These are phyloP conservation scores for Calidris pygmaea DNA, from an alignment of 2,113 vertebrate genomes.

Conservation along the genomic window DNA sequence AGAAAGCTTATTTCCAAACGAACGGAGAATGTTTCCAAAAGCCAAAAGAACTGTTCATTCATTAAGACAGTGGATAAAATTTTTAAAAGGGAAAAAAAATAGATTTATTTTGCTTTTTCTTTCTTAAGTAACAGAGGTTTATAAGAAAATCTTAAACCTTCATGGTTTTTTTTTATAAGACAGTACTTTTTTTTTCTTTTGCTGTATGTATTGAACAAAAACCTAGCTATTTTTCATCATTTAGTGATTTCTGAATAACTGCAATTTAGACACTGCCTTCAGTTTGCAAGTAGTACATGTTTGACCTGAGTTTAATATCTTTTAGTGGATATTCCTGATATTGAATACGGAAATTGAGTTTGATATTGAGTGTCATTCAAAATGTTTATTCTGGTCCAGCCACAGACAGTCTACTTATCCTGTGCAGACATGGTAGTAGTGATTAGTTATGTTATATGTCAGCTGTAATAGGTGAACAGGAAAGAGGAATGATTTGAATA, in stretches of 20 bases:
- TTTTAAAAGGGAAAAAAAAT: rapidly evolving
- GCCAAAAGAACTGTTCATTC: no score
- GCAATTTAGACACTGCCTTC: not conserved
- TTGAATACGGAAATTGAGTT: not conserved
- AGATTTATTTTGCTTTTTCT: not conserved
- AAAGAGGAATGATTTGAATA: not conserved
- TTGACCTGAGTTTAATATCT: not conserved
- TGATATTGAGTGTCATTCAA: not conserved
- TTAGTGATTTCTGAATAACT: not conserved
- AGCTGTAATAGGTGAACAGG: not conserved
- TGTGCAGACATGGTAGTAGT: not conserved
- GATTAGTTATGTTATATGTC: not conserved
- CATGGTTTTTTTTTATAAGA: not conserved
- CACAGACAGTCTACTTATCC: not conserved
- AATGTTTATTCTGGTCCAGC: not conserved
- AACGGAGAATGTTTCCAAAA: not conserved
- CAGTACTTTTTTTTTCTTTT: no score
- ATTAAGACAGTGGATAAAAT: not conserved
- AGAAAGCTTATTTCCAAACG: not conserved
- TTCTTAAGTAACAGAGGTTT: not conserved
- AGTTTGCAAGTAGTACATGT: not conserved
- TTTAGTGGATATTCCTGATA: not conserved
- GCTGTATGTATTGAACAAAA: not conserved
- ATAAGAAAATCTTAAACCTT: not conserved
- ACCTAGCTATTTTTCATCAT: not conserved